Percentiles rank a stretch among this genome's conserved stretches.
Evolutionary conservation across 2,797 vertebrate species (phyloP).

Genomic region (Hozukius guyotensis): DNA sequence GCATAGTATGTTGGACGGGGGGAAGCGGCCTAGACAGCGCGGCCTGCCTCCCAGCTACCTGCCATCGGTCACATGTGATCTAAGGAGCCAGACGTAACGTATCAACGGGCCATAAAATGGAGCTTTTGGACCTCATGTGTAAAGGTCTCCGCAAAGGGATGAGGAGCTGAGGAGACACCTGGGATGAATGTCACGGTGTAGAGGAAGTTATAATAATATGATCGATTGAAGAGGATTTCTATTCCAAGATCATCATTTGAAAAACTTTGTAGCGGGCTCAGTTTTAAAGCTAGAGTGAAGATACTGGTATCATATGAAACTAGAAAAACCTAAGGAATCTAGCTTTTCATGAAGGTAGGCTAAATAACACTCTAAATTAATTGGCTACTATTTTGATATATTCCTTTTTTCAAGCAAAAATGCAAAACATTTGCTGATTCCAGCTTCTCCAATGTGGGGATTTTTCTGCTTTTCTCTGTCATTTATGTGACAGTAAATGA

Average conservation of each 20-base stretch:
- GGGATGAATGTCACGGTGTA: not conserved
- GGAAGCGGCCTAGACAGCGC: conserved; percentile 29
- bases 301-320: no score
- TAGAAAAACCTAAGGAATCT: no score
- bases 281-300: no score
- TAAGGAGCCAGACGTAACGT: not conserved
- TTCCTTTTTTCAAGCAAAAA: not conserved
- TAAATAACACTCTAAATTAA: no score
- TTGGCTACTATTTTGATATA: not conserved
- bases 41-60: conserved; percentile 44
- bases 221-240: not conserved
- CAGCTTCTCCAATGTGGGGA: not conserved
- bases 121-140: not conserved
- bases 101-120: conserved; percentile 2
- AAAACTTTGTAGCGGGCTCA: not conserved
- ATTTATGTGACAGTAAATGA: not conserved
- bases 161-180: not conserved
- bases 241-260: not conserved
- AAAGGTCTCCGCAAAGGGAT: not conserved
- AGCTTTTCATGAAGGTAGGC: no score
- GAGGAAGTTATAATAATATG: not conserved
- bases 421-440: not conserved
- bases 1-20: conserved; percentile 36
- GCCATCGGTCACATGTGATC: conserved; percentile 50
- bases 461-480: not conserved